Conservation (phyloP, 2,888 invertebrate species). For the Dryobota labecula region DNA sequence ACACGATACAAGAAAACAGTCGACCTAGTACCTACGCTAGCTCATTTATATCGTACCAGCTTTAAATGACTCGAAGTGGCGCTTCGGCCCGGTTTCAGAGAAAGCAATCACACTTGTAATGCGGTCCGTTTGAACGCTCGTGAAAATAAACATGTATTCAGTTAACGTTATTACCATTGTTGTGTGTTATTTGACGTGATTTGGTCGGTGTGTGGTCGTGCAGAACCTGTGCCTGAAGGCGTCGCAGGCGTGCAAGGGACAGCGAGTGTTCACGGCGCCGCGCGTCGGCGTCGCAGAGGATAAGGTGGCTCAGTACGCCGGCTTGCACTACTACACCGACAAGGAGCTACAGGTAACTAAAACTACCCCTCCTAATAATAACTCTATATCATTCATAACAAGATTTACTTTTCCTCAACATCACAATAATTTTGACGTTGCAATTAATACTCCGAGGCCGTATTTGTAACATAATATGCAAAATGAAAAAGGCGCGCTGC, state of each 20-base stretch:
- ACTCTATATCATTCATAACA: constrained; percentile 18
- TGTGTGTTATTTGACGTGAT: constrained; percentile 75
- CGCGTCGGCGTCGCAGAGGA: constrained; percentile 97
- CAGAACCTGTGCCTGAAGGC: constrained; percentile 97
- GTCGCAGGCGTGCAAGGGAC: constrained; percentile 96
- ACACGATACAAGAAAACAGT: constrained; percentile 44
- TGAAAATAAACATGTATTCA: constrained; percentile 75
- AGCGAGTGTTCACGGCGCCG: constrained; percentile 94
- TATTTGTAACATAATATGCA: constrained; percentile 49
- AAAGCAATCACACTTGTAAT: constrained; percentile 72
- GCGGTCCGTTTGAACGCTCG: constrained; percentile 70
- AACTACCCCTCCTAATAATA: constrained; percentile 23
- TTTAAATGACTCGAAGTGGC: constrained; percentile 55
- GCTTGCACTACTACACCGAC: constrained; percentile 97
- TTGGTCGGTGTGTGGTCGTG: constrained; percentile 91
- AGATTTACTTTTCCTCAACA: constrained; percentile 31
- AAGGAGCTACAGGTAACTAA: constrained; percentile 95
- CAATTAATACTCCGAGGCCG: constrained; percentile 29
- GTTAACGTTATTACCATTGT: constrained; percentile 74
- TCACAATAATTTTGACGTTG: constrained; percentile 16
- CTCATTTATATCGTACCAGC: constrained; percentile 53
- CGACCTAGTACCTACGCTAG: constrained; percentile 36
- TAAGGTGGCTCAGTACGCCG: constrained; percentile 97
- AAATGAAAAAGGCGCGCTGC: constrained; percentile 40
- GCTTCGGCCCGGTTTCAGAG: constrained; percentile 69